Conservation (phyloP, 1,140 invertebrate genomes). For the Lordiphosa clarofinis region DNA sequence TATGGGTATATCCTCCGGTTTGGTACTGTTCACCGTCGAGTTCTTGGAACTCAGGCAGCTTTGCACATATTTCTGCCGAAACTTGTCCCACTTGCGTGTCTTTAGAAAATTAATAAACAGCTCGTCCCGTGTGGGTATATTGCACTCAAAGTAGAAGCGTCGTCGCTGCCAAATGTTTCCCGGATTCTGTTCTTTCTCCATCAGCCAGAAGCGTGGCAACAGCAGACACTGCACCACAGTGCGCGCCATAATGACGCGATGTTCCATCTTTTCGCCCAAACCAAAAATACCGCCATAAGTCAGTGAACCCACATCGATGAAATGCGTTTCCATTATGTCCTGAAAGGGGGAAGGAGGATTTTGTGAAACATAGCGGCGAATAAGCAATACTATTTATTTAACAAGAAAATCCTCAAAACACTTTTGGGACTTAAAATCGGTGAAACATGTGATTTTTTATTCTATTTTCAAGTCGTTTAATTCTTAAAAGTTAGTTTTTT, state of each 20-base stretch:
- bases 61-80: slow-evolving; percentile 79
- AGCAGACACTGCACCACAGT: slow-evolving; percentile 81
- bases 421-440: too few species aligned
- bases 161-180: slow-evolving; percentile 83
- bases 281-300: slow-evolving; percentile 73
- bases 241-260: slow-evolving; percentile 81
- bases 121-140: slow-evolving; percentile 80
- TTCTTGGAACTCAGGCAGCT: slow-evolving; percentile 15
- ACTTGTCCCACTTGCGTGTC: slow-evolving; percentile 81
- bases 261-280: slow-evolving; percentile 81
- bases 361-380: too few species aligned
- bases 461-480: too few species aligned
- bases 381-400: too few species aligned
- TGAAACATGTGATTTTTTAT: too few species aligned
- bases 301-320: slow-evolving; percentile 72
- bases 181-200: slow-evolving; percentile 80
- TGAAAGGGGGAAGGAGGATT: background rate
- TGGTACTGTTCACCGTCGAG: slow-evolving; percentile 20
- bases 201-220: slow-evolving; percentile 82
- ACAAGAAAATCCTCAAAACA: too few species aligned
- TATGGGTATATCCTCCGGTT: slow-evolving; percentile 64
- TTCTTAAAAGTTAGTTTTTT: too few species aligned
- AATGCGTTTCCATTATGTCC: slow-evolving; percentile 41
- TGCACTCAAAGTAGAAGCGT: slow-evolving; percentile 81
- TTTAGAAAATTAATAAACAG: slow-evolving; percentile 80